Evolutionary conservation across 2,797 vertebrate species (phyloP).

Genomic region (Arnoldichthys spilopterus): DNA sequence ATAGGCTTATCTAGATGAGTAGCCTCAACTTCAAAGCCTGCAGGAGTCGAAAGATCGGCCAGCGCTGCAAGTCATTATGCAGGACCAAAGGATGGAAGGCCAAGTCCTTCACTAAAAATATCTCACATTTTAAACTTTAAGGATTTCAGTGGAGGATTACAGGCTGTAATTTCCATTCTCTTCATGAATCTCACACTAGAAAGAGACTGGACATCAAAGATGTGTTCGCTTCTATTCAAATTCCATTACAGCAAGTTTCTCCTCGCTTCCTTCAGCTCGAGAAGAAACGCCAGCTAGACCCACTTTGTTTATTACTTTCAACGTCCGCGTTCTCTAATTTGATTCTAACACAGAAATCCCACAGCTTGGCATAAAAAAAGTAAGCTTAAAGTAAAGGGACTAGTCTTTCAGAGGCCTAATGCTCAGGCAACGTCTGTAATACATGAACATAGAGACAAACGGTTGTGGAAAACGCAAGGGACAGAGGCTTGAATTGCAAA

Average conservation of each 20-base stretch:
- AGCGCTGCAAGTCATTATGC: neutral
- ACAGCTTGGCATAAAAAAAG: neutral
- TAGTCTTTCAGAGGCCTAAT: neutral
- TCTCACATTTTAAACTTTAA: conserved; percentile 59
- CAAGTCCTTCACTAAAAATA: conserved; percentile 63
- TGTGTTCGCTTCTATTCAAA: conserved; percentile 56
- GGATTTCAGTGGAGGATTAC: conserved; percentile 61
- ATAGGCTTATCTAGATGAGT: neutral
- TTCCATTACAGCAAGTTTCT: conserved; percentile 57
- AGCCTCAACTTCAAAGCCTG: conserved; percentile 7
- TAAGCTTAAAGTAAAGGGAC: neutral
- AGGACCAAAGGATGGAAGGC: neutral
- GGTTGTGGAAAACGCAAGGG: conserved; percentile 41
- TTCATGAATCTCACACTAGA: conserved; percentile 64
- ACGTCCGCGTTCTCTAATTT: neutral
- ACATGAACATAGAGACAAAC: conserved; percentile 32
- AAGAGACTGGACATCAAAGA: conserved; percentile 64
- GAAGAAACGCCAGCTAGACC: neutral
- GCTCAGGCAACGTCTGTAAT: neutral
- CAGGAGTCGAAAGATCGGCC: neutral
- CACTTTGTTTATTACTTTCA: conserved; percentile 6
- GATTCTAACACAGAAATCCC: neutral
- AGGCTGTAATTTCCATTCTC: conserved; percentile 49
- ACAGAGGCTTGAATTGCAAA: neutral
- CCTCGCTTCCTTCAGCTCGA: neutral